These are phyloP conservation scores for Canis aureus DNA, from an alignment of 2,113 vertebrate species.

Conservation along the genomic window DNA sequence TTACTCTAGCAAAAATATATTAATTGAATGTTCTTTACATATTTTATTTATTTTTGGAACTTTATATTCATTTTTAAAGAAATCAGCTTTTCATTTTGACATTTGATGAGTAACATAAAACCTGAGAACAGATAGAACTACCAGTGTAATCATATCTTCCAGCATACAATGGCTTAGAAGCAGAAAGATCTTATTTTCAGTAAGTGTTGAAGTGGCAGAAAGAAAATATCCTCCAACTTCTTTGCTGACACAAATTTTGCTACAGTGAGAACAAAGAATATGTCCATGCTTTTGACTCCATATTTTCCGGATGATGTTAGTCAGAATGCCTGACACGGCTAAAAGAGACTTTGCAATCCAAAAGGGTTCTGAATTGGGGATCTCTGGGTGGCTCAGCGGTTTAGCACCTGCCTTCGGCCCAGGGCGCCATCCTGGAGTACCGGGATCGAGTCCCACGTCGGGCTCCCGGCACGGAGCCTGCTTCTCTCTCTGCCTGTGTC, in stretches of 20 bases:
- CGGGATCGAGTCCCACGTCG: no score
- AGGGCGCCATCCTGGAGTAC: no score
- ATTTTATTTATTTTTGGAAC: slow-evolving; percentile 36
- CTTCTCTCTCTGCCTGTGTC: no score
- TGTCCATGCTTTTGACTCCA: slow-evolving; percentile 1
- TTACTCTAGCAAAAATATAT: slow-evolving; percentile 4
- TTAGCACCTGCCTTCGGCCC: no score
- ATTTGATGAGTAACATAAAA: slow-evolving; percentile 45
- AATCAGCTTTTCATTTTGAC: slow-evolving; percentile 47
- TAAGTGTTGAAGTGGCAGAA: slow-evolving; percentile 70
- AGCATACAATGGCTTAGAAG: neutral
- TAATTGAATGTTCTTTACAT: neutral
- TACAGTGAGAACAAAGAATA: neutral
- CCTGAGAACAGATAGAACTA: neutral
- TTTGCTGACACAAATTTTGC: slow-evolving; percentile 74
- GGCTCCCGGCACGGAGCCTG: no score
- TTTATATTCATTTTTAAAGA: slow-evolving; percentile 52
- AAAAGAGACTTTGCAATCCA: neutral
- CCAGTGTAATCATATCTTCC: slow-evolving; percentile 17
- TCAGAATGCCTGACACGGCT: neutral
- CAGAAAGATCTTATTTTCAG: slow-evolving; percentile 59
- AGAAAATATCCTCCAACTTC: slow-evolving; percentile 34
- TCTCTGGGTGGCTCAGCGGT: no score
- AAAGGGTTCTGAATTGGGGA: neutral
- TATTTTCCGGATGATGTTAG: neutral